Base-by-base conservation (phyloP, 2,888 invertebrate species). In the Laothoe populi region DNA sequence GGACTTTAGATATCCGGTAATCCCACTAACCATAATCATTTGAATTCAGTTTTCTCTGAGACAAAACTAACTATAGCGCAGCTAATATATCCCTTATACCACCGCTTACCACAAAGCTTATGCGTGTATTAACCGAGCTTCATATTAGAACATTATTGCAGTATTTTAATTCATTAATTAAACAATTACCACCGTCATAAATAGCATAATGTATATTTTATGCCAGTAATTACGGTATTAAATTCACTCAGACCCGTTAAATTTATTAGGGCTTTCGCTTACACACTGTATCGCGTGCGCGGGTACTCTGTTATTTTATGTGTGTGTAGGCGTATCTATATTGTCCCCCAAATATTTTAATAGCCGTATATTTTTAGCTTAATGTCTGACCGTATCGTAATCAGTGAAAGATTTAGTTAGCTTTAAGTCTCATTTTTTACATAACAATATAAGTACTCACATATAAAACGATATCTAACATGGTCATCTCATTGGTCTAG, bases 201-300 rank as follows among this genome's bases (percentile, higher is more conserved):
- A 62, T 63, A 48, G 57, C 64, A 61, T 35, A 53, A 64, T 64
- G 59, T 59, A 16, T 26, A 53, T 35, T 53, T 53, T 53, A 53
- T 53, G 31, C n/a, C 49, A 53, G n/a, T 53, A 53, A 53, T 53
- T 35, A 31, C 19, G 10, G 49, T 53, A 53, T 53, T 31, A 35
- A 16, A 31, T 53, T 53, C 26, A 31, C 48, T 19, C 4, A 10
- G 16, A 16, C 8, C 16, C 49, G 19, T 53, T 53, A 53, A 53
- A 53, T 53, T 53, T 53, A 31, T 31, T 53, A 19, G 4, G 49
- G 31, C 31, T 53, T 35, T 31, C 11, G 49, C 49, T 53, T 10
- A 31, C 23, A 11, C 11, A 23, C 46, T 46, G 21, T 21, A 35
- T 8, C 10, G 10, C 49, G 49, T 8, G 16, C 16, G 49, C 16